These are phyloP conservation scores for Myotis yumanensis DNA, from an alignment of 2,113 vertebrate genomes.

Conservation along the genomic window DNA sequence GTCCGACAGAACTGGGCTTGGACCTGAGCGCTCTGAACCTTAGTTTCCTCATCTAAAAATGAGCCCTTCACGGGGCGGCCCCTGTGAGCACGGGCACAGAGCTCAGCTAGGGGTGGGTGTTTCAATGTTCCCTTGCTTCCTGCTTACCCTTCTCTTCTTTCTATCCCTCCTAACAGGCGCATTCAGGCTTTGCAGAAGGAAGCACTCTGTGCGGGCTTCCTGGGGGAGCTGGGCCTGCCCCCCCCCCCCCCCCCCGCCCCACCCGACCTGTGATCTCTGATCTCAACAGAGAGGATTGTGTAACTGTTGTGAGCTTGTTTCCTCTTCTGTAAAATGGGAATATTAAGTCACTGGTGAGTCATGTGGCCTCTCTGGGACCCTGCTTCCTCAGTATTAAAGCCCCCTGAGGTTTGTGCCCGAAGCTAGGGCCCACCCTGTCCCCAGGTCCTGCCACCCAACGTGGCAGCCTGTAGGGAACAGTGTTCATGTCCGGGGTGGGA, in stretches of 20 bases:
- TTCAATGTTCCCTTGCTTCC: neutral
- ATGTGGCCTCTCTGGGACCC: neutral
- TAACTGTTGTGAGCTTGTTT: neutral
- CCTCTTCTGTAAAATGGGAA: neutral
- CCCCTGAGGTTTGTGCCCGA: neutral
- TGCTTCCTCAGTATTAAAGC: neutral
- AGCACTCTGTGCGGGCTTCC: neutral
- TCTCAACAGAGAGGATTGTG: neutral
- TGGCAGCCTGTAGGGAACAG: neutral
- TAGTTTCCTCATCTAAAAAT: neutral
- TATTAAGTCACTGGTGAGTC: neutral
- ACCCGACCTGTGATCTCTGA: neutral
- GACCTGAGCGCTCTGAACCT: neutral
- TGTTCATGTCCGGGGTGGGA: neutral
- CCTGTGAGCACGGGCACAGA: neutral
- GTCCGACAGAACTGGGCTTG: neutral
- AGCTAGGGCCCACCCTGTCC: neutral
- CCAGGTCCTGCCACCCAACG: neutral
- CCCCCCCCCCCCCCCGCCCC: fast-evolving
- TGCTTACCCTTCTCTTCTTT: neutral
- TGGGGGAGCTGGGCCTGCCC: neutral
- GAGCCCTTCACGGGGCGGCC: too few relatives aligned
- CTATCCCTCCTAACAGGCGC: neutral
- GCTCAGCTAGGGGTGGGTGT: too few relatives aligned
- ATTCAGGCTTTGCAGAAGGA: neutral